Evolutionary conservation across 2,888 invertebrate species (phyloP).

Genomic region (Tanaodytes sp.): DNA sequence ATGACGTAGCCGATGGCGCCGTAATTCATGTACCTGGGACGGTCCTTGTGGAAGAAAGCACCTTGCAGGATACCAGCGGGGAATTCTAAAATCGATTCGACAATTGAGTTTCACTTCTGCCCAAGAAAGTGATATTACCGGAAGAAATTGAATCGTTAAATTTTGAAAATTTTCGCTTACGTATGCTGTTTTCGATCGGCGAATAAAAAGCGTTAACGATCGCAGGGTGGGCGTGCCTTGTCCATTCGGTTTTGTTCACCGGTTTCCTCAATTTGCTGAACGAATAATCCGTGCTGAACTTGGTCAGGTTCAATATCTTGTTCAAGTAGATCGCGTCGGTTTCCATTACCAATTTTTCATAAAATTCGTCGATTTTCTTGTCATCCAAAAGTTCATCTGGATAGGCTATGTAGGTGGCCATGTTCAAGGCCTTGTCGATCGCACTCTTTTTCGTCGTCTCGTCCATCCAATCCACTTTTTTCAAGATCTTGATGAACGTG

Average conservation of each 20-base stretch:
- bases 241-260: conserved; percentile 76
- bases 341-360: conserved; percentile 74
- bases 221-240: conserved; percentile 73
- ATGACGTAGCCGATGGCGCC: conserved; percentile 93
- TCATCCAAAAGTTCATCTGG: conserved; percentile 91
- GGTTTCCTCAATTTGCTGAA: conserved; percentile 74
- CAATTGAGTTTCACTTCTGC: conserved; percentile 1
- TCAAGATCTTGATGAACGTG: conserved; percentile 86
- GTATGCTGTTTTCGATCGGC: conserved; percentile 75
- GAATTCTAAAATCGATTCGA: conserved; percentile 86
- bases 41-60: conserved; percentile 89
- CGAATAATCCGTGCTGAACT: conserved; percentile 74
- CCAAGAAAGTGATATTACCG: not conserved
- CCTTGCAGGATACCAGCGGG: conserved; percentile 95
- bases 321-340: conserved; percentile 73
- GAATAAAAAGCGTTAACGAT: conserved; percentile 76
- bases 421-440: conserved; percentile 84
- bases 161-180: conserved; percentile 67
- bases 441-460: conserved; percentile 83
- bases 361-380: conserved; percentile 85
- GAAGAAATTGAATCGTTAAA: not conserved
- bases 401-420: conserved; percentile 93
- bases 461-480: conserved; percentile 93
- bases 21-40: conserved; percentile 93
- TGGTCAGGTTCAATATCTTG: conserved; percentile 74